A percentile compares a stretch with the other conserved stretches of the same genome.
Evolutionary conservation across 2,113 vertebrate species (phyloP).

Genomic region (Alosa alosa): DNA sequence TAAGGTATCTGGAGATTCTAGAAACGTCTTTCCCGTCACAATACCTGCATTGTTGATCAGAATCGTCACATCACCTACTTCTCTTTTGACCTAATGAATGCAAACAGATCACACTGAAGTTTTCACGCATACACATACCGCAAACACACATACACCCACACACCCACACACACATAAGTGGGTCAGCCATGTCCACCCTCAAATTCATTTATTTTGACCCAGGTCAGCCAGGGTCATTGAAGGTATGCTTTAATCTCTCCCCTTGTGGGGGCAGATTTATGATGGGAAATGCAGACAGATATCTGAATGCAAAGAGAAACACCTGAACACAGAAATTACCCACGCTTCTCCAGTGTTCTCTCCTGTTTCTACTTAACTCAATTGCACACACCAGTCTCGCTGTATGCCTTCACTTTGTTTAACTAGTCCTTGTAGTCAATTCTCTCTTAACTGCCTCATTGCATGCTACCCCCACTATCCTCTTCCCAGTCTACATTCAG

Average conservation of each 20-base stretch:
- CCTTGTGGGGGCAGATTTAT: neutral
- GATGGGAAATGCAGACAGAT: neutral
- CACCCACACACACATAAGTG: neutral
- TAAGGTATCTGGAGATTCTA: slow-evolving; percentile 80
- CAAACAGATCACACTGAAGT: slow-evolving; percentile 8
- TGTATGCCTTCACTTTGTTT: neutral
- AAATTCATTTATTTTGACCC: neutral
- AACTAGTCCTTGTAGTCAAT: neutral
- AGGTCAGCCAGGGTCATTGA: neutral
- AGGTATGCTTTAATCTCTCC: too few relatives aligned
- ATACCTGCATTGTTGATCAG: slow-evolving; percentile 91
- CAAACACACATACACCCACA: neutral
- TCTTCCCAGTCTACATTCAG: neutral
- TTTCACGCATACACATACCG: neutral
- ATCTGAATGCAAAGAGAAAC: neutral
- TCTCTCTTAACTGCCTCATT: neutral
- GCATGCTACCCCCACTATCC: neutral
- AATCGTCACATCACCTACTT: slow-evolving; percentile 88
- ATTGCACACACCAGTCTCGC: neutral
- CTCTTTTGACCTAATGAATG: slow-evolving; percentile 82
- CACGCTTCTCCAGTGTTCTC: neutral
- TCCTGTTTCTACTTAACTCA: neutral
- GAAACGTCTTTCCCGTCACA: slow-evolving; percentile 80
- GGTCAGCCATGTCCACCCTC: neutral
- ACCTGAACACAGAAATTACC: neutral